Percentiles rank a stretch among this genome's conserved stretches.
These are phyloP conservation scores for Orbicella faveolata DNA, from an alignment of 64 coral and sea anemone genomes.

Conservation along the genomic window DNA sequence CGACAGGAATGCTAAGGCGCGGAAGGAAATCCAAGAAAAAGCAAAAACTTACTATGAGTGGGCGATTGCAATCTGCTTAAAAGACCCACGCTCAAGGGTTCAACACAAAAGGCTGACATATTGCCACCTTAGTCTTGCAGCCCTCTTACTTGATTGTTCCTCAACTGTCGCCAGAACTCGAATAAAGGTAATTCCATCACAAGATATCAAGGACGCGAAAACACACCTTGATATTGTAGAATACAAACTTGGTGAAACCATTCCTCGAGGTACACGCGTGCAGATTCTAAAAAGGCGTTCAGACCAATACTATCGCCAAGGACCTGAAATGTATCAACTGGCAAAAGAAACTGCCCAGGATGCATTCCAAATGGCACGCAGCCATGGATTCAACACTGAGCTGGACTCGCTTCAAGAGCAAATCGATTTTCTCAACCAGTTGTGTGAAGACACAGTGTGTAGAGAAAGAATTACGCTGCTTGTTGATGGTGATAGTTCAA, in stretches of 20 bases:
- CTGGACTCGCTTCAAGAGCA: neutral
- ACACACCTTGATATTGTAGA: neutral
- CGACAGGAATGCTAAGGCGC: neutral
- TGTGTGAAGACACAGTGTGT: neutral
- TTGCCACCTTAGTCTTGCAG: neutral
- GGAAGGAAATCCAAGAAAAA: neutral
- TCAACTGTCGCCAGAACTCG: neutral
- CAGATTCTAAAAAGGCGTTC: neutral
- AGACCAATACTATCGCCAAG: constrained; percentile 4
- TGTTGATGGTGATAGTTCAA: neutral
- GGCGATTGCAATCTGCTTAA: neutral
- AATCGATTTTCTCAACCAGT: neutral
- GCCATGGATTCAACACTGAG: neutral
- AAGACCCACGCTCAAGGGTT: neutral
- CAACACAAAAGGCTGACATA: neutral
- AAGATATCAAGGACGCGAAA: neutral
- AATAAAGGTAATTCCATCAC: neutral
- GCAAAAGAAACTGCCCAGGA: neutral
- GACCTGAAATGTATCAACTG: neutral
- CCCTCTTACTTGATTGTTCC: too few relatives aligned
- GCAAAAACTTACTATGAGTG: neutral
- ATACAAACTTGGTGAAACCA: neutral
- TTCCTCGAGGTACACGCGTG: neutral
- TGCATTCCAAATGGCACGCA: neutral
- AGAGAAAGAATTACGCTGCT: neutral